A percentile compares a stretch with the other conserved stretches of the same genome.
phyloP scores from a whole-genome alignment of 2,113 vertebrate species.

The Ptilonorhynchus violaceus region DNA sequence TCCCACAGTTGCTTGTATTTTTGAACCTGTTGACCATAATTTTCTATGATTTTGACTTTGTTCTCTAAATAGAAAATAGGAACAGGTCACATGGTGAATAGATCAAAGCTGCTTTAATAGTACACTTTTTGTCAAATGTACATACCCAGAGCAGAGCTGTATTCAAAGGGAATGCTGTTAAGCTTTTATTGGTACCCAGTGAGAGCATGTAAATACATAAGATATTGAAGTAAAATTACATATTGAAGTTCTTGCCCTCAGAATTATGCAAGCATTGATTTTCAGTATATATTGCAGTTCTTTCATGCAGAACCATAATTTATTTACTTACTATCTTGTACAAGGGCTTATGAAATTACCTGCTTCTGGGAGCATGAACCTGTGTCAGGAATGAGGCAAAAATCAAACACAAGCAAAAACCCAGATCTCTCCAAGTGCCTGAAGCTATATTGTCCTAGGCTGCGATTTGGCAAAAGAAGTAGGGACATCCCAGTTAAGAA shows the following conservation, averaged over 20 bases:
- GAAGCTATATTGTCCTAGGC: background rate
- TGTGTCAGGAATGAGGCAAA: background rate
- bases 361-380: background rate
- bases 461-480: background rate
- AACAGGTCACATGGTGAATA: background rate
- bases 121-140: background rate
- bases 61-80: background rate
- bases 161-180: background rate
- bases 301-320: conserved; percentile 6
- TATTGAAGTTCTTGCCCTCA: background rate
- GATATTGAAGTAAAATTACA: conserved; percentile 14
- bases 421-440: background rate
- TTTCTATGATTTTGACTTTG: background rate
- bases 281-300: conserved; percentile 8
- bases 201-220: background rate
- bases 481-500: background rate
- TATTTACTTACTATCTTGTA: conserved; percentile 16
- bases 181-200: background rate
- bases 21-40: background rate
- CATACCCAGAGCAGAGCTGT: background rate
- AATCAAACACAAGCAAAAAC: background rate
- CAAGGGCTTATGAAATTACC: conserved; percentile 6
- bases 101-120: background rate
- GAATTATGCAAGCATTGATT: conserved; percentile 28
- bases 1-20: background rate